Base-by-base conservation (phyloP, 2,113 vertebrate species). In the Spilogale gracilis region DNA sequence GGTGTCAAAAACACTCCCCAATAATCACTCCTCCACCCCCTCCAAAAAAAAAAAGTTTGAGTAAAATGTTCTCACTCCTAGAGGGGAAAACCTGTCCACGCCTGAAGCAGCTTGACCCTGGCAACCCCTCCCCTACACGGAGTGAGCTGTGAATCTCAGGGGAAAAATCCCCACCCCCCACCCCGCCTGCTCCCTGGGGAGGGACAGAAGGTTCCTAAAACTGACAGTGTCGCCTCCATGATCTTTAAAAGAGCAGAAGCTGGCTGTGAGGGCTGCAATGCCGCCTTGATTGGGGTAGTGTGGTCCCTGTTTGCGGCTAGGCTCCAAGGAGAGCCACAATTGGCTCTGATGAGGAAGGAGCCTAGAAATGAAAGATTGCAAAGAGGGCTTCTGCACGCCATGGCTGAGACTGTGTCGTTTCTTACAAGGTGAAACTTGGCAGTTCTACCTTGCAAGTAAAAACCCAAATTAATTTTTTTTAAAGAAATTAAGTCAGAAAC, bases 231-330 rank as follows among this genome's bases (percentile, higher is more conserved):
- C 78, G 93, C 96, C 97, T 98, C 93, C 91, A n/a, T 97, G 97
- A 97, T 98, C 97, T 98, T 98, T 98, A 98, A 98, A 98, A 98
- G 98, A 98, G 98, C 98, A 98, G 98, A 90, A 94, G 96, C 18
- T 98, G 98, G 98, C 98, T 97, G 97, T 54, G 97, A 98, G 97
- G 97, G 97, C 96, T 92, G 74, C 69, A 78, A 23, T 5, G 90
- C 97, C 89, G 95, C 96, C 84, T 97, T 3, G 9, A 38, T 10
- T 84, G 93, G 94, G 96, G 88, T 91, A 61, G 95, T 83, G 67
- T 95, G 97, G 97, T 96, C 97, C 90, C 93, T 81, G 87, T 32
- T 13, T 16, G 85, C 48, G 96, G 97, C 97, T 97, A 93, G 94
- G 95, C 96, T 98, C 98, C 97, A 97, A 94, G 38, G 79, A 95